Conservation (phyloP, 1,140 invertebrate genomes). For the Camponotus floridanus region DNA sequence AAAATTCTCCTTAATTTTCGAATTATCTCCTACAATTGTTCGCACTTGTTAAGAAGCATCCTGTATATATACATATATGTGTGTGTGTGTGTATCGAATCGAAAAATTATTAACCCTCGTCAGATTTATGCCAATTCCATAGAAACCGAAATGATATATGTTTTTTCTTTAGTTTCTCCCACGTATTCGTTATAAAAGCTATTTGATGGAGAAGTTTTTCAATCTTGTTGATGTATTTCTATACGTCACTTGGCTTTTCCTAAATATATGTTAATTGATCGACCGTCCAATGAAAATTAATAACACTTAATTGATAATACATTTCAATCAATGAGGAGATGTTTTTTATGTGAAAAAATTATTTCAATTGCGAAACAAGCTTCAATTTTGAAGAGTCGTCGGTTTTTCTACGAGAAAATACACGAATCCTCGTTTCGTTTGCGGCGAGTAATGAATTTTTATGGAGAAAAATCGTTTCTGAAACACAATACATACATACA, state of each 20-base stretch:
- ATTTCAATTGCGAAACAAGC: background rate
- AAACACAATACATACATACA: background rate
- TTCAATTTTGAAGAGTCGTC: conserved; percentile 16
- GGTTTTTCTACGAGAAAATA: background rate
- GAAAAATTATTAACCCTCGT: background rate
- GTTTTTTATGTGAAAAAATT: conserved; percentile 11
- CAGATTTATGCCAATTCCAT: background rate
- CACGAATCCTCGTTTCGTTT: background rate
- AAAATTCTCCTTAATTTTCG: too few relatives aligned
- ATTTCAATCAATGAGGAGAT: background rate
- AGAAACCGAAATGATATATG: background rate
- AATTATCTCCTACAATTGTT: too few relatives aligned
- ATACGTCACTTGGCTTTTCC: background rate
- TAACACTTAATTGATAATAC: background rate
- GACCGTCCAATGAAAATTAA: background rate
- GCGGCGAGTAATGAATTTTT: conserved; percentile 53
- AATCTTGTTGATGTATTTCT: background rate
- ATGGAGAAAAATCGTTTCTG: conserved; percentile 5
- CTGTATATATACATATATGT: too few relatives aligned
- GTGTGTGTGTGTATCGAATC: background rate
- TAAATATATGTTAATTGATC: background rate
- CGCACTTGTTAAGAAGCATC: too few relatives aligned
- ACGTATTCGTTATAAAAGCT: too few relatives aligned
- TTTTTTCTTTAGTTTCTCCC: background rate
- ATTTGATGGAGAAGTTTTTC: background rate